Evolutionary conservation across 2,888 invertebrate species (phyloP), one percentile per base, ranked within the genome.

Genomic region (Ophion costatus): DNA sequence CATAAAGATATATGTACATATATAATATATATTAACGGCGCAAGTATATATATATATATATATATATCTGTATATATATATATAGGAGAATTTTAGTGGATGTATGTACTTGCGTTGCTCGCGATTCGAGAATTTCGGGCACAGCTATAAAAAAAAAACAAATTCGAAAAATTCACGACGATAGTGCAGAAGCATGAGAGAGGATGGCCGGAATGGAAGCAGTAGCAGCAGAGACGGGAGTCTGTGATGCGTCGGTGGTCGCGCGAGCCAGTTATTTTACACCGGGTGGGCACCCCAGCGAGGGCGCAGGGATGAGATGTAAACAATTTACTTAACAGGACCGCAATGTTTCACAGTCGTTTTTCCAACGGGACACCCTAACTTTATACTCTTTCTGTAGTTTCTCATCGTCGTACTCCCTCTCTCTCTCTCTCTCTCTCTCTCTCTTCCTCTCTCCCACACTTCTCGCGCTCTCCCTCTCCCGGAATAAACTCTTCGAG

Each of bases 281-380:
- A 86, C 87, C 85, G 82, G 71, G 66, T 66, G 64, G 73, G 76
- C 38, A 85, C 71, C 84, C 76, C 79, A 57, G 67, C 76, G 79
- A 64, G 84, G 84, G 74, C 82, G 71, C 77, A 85, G 78, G 80
- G 38, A 7, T 38, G 83, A 82, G 80, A 86, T 86, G 82, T 87
- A 89, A 89, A 89, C 88, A 89, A 88, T 89, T 89, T 88, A 89
- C 87, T 87, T 85, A 85, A 64, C 81, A 86, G 87, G 86, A 89
- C 88, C 88, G 86, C 88, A 88, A 88, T 88, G 87, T 88, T 88
- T 88, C 82, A 83, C 81, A 82, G 71, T 84, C 85, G 86, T 82
- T 87, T 86, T 87, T 88, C 84, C 82, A 82, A 63, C 83, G 85
- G 51, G 69, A 79, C 67, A 82, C 83, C 80, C 85, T 77, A 86